A percentile compares a stretch with the other conserved stretches of the same genome.
Evolutionary conservation across 2,888 invertebrate species (phyloP).

Genomic region (Parnassius smintheus): DNA sequence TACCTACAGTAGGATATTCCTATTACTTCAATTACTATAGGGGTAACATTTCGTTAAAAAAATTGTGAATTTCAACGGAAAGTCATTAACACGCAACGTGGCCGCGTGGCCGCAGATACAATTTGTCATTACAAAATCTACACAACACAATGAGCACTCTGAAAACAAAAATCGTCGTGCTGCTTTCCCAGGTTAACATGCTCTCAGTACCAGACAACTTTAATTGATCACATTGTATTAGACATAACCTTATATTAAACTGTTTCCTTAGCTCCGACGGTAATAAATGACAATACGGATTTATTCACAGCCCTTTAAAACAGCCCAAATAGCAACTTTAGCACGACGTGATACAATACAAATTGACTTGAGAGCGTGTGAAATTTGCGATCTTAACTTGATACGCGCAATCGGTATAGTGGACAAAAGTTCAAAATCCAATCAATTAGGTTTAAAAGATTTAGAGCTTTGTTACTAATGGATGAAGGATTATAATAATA

Average conservation of each 20-base stretch:
- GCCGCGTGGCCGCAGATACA: background rate
- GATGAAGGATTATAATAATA: slow-evolving; percentile 34
- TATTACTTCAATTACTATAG: no score
- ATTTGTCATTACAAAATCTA: background rate
- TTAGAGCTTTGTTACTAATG: slow-evolving; percentile 31
- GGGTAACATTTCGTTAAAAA: no score
- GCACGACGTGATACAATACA: slow-evolving; percentile 37
- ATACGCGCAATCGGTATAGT: slow-evolving; percentile 44
- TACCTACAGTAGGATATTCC: no score
- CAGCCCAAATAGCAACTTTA: slow-evolving; percentile 39
- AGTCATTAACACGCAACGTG: no score
- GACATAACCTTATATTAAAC: slow-evolving; percentile 56
- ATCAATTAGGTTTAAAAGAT: slow-evolving; percentile 30
- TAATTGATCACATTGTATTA: slow-evolving; percentile 56
- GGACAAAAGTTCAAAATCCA: slow-evolving; percentile 41
- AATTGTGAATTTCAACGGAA: no score
- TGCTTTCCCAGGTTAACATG: slow-evolving; percentile 27
- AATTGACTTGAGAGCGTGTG: slow-evolving; percentile 34
- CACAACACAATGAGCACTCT: background rate
- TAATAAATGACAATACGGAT: slow-evolving; percentile 59
- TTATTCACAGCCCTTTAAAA: slow-evolving; percentile 39
- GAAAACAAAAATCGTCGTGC: slow-evolving; percentile 3
- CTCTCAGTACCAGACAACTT: slow-evolving; percentile 40
- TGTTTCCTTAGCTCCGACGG: slow-evolving; percentile 52
- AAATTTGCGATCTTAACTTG: slow-evolving; percentile 45